phyloP scores from a whole-genome alignment of 2,113 vertebrate genomes.

The Periophthalmodon schlosseri region DNA sequence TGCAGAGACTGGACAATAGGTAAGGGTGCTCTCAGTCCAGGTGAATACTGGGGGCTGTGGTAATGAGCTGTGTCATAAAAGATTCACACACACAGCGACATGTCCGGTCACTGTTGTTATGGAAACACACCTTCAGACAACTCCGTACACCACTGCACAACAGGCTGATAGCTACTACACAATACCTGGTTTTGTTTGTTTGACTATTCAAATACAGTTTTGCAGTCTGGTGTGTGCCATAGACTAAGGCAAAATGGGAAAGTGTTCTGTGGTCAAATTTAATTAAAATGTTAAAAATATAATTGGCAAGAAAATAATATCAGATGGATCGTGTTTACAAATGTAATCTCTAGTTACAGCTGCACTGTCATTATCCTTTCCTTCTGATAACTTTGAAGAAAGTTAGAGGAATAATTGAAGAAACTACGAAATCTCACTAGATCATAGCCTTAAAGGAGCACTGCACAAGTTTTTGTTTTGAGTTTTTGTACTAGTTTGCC shows the following conservation, averaged over 20 bases:
- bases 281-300: too few relatives aligned
- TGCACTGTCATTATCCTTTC: too few relatives aligned
- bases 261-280: not conserved
- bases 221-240: not conserved
- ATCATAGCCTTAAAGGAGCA: too few relatives aligned
- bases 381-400: too few relatives aligned
- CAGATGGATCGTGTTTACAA: too few relatives aligned
- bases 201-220: not conserved
- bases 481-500: too few relatives aligned
- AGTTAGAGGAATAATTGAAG: too few relatives aligned
- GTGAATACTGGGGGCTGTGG: conserved; percentile 21
- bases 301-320: too few relatives aligned
- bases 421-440: too few relatives aligned
- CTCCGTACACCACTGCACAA: conserved; percentile 25
- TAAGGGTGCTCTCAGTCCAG: conserved; percentile 16
- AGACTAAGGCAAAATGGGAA: not conserved
- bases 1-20: conserved; percentile 11
- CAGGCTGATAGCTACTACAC: conserved; percentile 9
- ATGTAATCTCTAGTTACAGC: too few relatives aligned
- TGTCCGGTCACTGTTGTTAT: conserved; percentile 50
- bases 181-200: not conserved
- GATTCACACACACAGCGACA: conserved; percentile 47
- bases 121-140: conserved; percentile 52
- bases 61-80: conserved; percentile 70
- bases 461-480: too few relatives aligned